Base-by-base conservation (phyloP, 2,888 invertebrate species). In the Mythimna impura region DNA sequence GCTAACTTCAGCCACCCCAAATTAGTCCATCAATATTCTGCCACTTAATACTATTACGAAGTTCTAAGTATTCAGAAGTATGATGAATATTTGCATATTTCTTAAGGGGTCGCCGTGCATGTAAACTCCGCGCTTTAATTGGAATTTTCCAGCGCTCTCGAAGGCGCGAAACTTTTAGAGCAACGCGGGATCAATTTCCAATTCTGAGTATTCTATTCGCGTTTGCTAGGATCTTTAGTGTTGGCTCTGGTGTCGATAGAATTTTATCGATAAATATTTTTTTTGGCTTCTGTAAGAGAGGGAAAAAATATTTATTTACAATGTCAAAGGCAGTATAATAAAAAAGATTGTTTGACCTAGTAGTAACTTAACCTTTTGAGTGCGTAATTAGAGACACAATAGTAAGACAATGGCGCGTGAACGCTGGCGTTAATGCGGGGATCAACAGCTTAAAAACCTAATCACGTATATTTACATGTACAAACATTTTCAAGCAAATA, bases 141-240 rank as follows among this genome's bases (percentile, higher is more conserved):
- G 91, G 89, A 94, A 93, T 93, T 92, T 93, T 90, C 86, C 89
- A 89, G 89, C 91, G 85, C 86, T 87, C 87, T 86, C 61, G 66
- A 65, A 75, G 82, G 81, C 81, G 83, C 85, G 80, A 89, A 91
- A 92, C 88, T 89, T 92, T 88, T 75, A 77, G 84, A 85, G 86
- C 88, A 88, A 78, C 82, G 88, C 86, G 86, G 89, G 93, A 94
- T 94, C 93, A 92, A 94, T 94, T 94, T 93, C 90, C 92, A 93
- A 93, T 94, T 93, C 92, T 86, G 90, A 91, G 89, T 93, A 91
- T 93, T 93, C 92, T 86, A 86, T 88, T 88, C 91, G 88, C 89
- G 87, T 90, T 88, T 75, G 70, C 85, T 76, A 77, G 76, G 83
- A 86, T 73, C 79, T 76, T 12, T 82, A 86, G 88, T 57, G 89